These are phyloP conservation scores for Cordylochernes scorpioides DNA, from an alignment of 2,888 invertebrate genomes.

Conservation along the genomic window DNA sequence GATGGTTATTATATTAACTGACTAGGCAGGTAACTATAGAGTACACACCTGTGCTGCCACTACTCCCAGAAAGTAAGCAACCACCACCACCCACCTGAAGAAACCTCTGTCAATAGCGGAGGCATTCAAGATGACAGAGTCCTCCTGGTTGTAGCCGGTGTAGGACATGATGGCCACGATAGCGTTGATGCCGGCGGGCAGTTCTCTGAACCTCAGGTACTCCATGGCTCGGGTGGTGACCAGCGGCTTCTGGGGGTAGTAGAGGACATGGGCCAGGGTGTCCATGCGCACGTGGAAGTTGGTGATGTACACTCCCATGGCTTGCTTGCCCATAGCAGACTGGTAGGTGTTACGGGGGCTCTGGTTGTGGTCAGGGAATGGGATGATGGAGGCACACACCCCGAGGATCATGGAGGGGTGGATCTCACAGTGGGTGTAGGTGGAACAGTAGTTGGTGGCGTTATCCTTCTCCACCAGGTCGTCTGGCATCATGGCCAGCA, in stretches of 20 bases:
- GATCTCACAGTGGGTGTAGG: conserved; percentile 98
- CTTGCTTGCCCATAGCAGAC: conserved; percentile 99
- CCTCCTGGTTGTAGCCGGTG: conserved; percentile 98
- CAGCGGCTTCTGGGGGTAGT: conserved; percentile 96
- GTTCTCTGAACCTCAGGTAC: conserved; percentile 46
- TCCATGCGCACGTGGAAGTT: conserved; percentile 99
- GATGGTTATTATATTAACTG: no score
- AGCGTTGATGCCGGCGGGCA: conserved; percentile 67
- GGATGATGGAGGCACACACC: conserved; percentile 99
- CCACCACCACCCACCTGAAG: conserved; percentile 72
- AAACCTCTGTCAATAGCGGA: conserved; percentile 95
- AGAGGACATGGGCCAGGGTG: conserved; percentile 88
- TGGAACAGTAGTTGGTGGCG: conserved; percentile 87
- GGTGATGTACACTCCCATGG: conserved; percentile 98
- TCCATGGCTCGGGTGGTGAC: conserved; percentile 98
- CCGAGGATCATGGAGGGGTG: conserved; percentile 99
- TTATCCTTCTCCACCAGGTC: conserved; percentile 82
- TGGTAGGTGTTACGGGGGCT: conserved; percentile 99
- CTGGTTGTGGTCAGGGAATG: conserved; percentile 99
- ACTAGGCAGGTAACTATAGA: no score
- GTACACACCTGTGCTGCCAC: no score
- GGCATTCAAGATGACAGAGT: conserved; percentile 94
- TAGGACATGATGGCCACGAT: conserved; percentile 97
- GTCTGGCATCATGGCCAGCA: conserved; percentile 98
- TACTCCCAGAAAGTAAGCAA: no score